These are phyloP conservation scores for Malacosoma neustria DNA, from an alignment of 2,888 invertebrate species.

Conservation along the genomic window DNA sequence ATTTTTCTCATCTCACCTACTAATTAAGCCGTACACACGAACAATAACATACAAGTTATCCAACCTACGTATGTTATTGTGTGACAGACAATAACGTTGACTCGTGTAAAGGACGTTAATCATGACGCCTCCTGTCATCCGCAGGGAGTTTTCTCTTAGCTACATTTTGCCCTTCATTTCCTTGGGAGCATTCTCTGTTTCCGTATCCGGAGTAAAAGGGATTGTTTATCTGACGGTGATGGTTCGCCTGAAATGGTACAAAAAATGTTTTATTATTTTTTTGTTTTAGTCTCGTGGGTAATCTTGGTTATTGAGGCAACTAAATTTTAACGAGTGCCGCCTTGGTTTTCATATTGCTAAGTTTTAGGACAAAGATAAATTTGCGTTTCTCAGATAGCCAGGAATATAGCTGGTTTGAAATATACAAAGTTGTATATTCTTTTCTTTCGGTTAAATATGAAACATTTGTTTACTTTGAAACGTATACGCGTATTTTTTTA, in stretches of 20 bases:
- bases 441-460: no score
- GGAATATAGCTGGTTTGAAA: background rate
- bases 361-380: background rate
- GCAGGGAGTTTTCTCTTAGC: conserved; percentile 25
- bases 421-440: no score
- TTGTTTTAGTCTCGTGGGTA: conserved; percentile 1
- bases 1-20: conserved; percentile 2
- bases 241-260: conserved; percentile 23
- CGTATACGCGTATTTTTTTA: no score
- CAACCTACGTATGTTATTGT: conserved; percentile 28
- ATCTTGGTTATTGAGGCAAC: conserved; percentile 2
- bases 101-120: conserved; percentile 46
- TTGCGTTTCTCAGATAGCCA: background rate
- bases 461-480: no score
- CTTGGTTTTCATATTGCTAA: background rate
- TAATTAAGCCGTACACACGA: conserved; percentile 19
- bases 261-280: conserved; percentile 15
- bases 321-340: background rate
- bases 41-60: conserved; percentile 21
- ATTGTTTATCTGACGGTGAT: conserved; percentile 42
- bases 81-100: conserved; percentile 27
- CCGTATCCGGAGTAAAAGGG: conserved; percentile 33
- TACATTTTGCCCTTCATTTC: conserved; percentile 48
- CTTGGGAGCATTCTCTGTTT: conserved; percentile 47
- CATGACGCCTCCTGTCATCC: conserved; percentile 25